Conservation (phyloP, 2,797 vertebrate species). For the Uromys caudimaculatus region DNA sequence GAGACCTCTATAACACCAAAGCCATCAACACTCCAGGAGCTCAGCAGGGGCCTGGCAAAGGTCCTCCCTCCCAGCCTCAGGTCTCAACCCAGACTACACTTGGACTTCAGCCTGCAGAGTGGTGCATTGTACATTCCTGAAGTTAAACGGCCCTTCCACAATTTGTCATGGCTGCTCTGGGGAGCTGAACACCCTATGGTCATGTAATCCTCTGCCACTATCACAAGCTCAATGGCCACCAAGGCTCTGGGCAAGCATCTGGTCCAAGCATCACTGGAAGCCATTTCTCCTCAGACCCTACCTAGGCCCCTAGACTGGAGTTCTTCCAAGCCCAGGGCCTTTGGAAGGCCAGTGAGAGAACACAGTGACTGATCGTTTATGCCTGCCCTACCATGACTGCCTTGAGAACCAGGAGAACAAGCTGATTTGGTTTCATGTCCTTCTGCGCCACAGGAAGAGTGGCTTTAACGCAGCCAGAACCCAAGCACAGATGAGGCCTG, state of each 20-base stretch:
- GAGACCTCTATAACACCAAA: not conserved
- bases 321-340: not conserved
- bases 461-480: fast-evolving
- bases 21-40: not conserved
- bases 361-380: not conserved
- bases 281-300: not conserved
- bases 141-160: not conserved
- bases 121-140: not conserved
- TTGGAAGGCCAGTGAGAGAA: not conserved
- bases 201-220: not conserved
- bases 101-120: not conserved
- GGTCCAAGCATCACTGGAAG: too few relatives aligned
- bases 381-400: not conserved
- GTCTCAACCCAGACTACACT: not conserved
- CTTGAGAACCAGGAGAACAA: not conserved
- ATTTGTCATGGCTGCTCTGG: not conserved
- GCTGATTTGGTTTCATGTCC: not conserved
- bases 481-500: fast-evolving
- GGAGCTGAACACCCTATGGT: not conserved
- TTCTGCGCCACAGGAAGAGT: not conserved
- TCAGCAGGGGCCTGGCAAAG: fast-evolving
- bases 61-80: not conserved
- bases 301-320: not conserved
- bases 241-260: not conserved
- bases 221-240: not conserved